Percentiles rank a stretch among this genome's conserved stretches.
These are phyloP conservation scores for Melolontha melolontha DNA, from an alignment of 2,888 invertebrate species.

Conservation along the genomic window DNA sequence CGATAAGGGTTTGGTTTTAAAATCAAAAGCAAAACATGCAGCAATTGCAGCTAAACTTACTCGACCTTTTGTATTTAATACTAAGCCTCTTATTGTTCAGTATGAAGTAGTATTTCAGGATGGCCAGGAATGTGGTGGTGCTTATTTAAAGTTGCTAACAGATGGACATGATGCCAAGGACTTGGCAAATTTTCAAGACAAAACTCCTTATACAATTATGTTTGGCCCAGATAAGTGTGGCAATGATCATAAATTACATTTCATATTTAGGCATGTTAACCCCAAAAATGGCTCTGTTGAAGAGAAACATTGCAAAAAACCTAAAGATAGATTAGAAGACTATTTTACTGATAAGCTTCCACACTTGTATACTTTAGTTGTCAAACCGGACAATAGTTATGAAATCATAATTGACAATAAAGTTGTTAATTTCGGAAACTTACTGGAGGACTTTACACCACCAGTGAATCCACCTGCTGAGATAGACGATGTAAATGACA, in stretches of 20 bases:
- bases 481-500: slow-evolving; percentile 91
- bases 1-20: slow-evolving; percentile 89
- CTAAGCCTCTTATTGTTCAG: slow-evolving; percentile 89
- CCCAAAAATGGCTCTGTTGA: slow-evolving; percentile 88
- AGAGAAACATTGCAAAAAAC: slow-evolving; percentile 97
- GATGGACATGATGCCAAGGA: slow-evolving; percentile 77
- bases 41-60: slow-evolving; percentile 86
- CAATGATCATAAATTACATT: slow-evolving; percentile 90
- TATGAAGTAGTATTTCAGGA: slow-evolving; percentile 88
- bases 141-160: slow-evolving; percentile 94
- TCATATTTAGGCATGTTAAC: slow-evolving; percentile 95
- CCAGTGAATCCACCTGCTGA: slow-evolving; percentile 95
- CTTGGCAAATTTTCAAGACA: slow-evolving; percentile 86
- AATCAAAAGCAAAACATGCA: slow-evolving; percentile 96
- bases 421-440: slow-evolving; percentile 85
- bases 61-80: slow-evolving; percentile 84
- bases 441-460: slow-evolving; percentile 92
- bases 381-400: slow-evolving; percentile 84
- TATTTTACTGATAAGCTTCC: slow-evolving; percentile 93
- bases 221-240: slow-evolving; percentile 99
- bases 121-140: slow-evolving; percentile 98
- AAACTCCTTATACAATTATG: slow-evolving; percentile 98
- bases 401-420: slow-evolving; percentile 86
- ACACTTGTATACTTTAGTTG: slow-evolving; percentile 84
- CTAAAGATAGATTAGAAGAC: slow-evolving; percentile 85